Evolutionary conservation across 2,113 vertebrate species (phyloP).

Genomic region (Trichomycterus rosablanca): DNA sequence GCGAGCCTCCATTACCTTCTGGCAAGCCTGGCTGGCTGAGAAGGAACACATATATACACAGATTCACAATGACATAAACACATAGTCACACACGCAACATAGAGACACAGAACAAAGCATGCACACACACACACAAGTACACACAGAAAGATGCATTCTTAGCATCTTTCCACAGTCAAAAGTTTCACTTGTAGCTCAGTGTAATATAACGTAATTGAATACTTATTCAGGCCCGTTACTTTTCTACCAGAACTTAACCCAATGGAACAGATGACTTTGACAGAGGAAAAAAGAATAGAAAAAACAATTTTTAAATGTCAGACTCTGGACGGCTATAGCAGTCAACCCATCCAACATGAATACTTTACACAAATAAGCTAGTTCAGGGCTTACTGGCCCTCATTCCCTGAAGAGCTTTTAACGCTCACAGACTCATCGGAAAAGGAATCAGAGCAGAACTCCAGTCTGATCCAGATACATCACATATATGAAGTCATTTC

Average conservation of each 20-base stretch:
- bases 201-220: neutral
- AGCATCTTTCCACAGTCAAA: neutral
- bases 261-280: slow-evolving; percentile 22
- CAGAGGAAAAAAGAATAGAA: no score
- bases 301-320: slow-evolving; percentile 22
- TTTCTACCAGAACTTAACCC: slow-evolving; percentile 17
- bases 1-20: slow-evolving; percentile 32
- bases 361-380: slow-evolving; percentile 30
- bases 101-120: neutral
- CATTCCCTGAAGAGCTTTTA: slow-evolving; percentile 15
- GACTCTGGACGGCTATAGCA: slow-evolving; percentile 28
- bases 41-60: slow-evolving; percentile 15
- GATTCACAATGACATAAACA: slow-evolving; percentile 29
- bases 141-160: neutral
- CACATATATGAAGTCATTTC: neutral
- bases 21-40: slow-evolving; percentile 24
- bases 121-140: neutral
- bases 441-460: slow-evolving; percentile 16
- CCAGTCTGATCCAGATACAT: neutral
- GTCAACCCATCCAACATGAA: slow-evolving; percentile 21
- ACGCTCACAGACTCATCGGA: slow-evolving; percentile 15
- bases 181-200: neutral
- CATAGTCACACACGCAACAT: slow-evolving; percentile 4
- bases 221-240: neutral
- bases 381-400: slow-evolving; percentile 10